Conservation (phyloP, 2,888 invertebrate species). For the Brachynemurus nebulosus region DNA sequence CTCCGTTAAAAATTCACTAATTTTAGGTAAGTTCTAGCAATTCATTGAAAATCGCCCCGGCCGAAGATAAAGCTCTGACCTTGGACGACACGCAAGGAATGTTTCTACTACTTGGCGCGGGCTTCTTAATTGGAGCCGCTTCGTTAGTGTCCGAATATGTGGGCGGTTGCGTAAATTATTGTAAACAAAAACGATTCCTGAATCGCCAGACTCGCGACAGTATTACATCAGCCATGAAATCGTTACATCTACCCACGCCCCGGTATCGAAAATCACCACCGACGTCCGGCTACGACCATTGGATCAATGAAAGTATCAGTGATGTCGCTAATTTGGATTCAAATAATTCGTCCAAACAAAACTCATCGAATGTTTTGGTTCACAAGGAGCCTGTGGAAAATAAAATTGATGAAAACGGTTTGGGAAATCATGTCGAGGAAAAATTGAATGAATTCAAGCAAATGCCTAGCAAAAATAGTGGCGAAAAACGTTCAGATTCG, state of each 20-base stretch:
- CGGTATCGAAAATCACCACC: not conserved
- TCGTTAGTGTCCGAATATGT: constrained; percentile 55
- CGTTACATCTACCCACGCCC: not conserved
- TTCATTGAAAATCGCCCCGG: constrained; percentile 31
- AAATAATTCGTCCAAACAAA: too few species aligned
- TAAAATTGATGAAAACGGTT: too few species aligned
- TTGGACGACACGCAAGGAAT: constrained; percentile 72
- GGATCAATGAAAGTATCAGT: not conserved
- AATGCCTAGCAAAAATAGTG: too few species aligned
- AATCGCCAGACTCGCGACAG: not conserved
- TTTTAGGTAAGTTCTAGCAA: constrained; percentile 34
- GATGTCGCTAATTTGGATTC: too few species aligned
- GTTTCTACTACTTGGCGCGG: constrained; percentile 58
- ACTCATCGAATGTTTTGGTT: too few species aligned
- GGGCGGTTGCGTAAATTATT: constrained; percentile 50
- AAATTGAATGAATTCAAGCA: too few species aligned
- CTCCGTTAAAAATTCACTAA: too few species aligned
- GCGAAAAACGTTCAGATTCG: too few species aligned
- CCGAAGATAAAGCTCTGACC: constrained; percentile 59
- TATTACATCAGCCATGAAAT: not conserved
- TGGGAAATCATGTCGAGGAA: too few species aligned
- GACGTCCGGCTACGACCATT: not conserved
- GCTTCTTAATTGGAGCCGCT: constrained; percentile 48
- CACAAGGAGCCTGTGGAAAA: too few species aligned
- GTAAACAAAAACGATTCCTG: constrained; percentile 27